phyloP scores from a whole-genome alignment of 2,888 invertebrate species.

The Lepas anatifera region DNA sequence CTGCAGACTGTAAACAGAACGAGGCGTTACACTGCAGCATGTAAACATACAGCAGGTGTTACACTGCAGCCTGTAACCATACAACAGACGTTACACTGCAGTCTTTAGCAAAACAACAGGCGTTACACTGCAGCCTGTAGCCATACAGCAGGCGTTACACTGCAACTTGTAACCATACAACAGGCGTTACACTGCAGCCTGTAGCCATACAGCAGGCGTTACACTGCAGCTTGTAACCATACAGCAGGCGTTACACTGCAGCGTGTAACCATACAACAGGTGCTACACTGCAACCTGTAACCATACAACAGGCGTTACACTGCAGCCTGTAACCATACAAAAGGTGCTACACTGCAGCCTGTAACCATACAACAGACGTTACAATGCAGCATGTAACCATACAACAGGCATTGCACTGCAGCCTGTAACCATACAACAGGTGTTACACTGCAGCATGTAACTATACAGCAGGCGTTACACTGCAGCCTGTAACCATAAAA shows the following conservation, averaged over 20 bases:
- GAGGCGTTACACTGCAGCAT: constrained; percentile 77
- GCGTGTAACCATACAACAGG: too few relatives aligned
- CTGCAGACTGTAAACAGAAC: constrained; percentile 50
- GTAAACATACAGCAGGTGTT: constrained; percentile 56
- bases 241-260: too few relatives aligned
- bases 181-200: constrained; percentile 84
- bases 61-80: constrained; percentile 33
- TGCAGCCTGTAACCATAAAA: constrained; percentile 33
- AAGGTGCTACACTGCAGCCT: constrained; percentile 87
- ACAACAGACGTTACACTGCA: too few relatives aligned
- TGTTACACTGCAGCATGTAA: constrained; percentile 45
- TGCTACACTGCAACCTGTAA: too few relatives aligned
- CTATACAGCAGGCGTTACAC: too few relatives aligned
- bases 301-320: constrained; percentile 46
- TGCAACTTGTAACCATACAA: too few relatives aligned
- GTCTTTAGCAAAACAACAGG: too few relatives aligned
- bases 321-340: constrained; percentile 74
- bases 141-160: too few relatives aligned
- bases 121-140: too few relatives aligned
- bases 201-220: constrained; percentile 56
- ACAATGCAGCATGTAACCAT: too few relatives aligned
- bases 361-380: constrained; percentile 27
- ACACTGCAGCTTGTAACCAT: constrained; percentile 33
- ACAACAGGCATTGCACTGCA: constrained; percentile 86
- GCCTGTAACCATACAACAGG: constrained; percentile 53